Evolutionary conservation across 2,113 vertebrate species (phyloP), one percentile per base, ranked within the genome.

Genomic region (Muscicapa adusta): DNA sequence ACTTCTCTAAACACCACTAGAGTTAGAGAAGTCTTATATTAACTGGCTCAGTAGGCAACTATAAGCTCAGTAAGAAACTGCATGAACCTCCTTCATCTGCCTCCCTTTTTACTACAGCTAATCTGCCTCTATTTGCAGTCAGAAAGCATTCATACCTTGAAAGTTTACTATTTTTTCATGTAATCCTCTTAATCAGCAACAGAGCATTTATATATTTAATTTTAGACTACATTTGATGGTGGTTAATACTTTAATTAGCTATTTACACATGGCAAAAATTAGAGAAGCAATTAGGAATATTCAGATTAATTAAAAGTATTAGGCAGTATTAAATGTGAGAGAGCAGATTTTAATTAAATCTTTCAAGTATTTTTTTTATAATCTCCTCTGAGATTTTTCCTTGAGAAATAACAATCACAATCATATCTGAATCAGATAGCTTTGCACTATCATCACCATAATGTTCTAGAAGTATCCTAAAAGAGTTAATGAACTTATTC

Each of bases 301-400:
- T 97, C 92, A 89, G 84, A 97, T 97, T 97, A 97, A 98, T 98
- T 97, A 97, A 97, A 97, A 96, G 88, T 76, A 97, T 98, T 97
- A 97, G 58, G 77, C 68, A 83, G 85, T 65, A 97, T 97, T 97
- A 97, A 96, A 96, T 92, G 77, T 63, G 93, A 96, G 96, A 97
- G 71, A 96, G 96, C 82, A 93, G 51, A 96, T 96, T 97, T 96
- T 97, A 97, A 97, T 97, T 97, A 96, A 97, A 91, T 94, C 68
- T 96, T 95, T 94, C 83, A 92, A 91, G 75, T 83, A 66, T 92
- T 91, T 85, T 40, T 40, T 93, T 85, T 43, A 60, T 81, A 88
- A 96, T 93, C 88, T 96, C 71, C 67, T 89, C 48, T 74, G 73
- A 56, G 62, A 56, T 80, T 67, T 80, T 42, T 67, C n/a, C 28